Evolutionary conservation across 2,113 vertebrate species (phyloP), one percentile per base, ranked within the genome.

Genomic region (Gorilla gorilla): DNA sequence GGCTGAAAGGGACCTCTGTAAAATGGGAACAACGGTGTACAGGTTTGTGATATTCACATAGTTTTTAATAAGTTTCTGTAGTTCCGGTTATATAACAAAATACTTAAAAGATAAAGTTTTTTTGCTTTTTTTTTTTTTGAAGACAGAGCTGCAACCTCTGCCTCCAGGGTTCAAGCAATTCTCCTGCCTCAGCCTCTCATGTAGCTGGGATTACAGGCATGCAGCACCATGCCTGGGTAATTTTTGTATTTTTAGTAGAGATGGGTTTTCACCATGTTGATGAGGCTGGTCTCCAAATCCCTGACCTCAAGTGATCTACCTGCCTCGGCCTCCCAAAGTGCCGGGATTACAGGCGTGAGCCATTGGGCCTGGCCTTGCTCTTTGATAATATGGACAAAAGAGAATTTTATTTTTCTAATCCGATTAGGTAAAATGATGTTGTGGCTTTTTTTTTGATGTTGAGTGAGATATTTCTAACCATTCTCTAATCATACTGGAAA

Each of bases 11-110:
- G 10, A 22, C 5, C 16, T 66, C 40, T 88, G 30, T 25, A 27
- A 57, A n/a, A 52, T 20, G 73, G 25, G 11, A 89, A 35, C 50
- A 18, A 1, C 59, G 17, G 18, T 80, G 18, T 61, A 50, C 23
- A 48, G 50, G 35, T 48, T 86, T 75, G 10, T 61, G 27, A 12
- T 78, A 89, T 9, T 78, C 82, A 50, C 0, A 3, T 66, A 43
- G 43, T 81, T 94, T 66, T 86, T 76, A 91, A 10, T 85, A 79
- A 32, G 22, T 96, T 93, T 94, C 27, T 95, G 14, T 68, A 73
- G 32, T 89, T 94, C 10, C 43, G 2, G 20, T 57, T 88, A 45
- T 81, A 22, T 35, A 81, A 66, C 27, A 50, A 90, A 96, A 13
- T 50, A 10, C 45, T 45, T 57, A 84, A 72, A 85, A 78, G 76